Conservation (phyloP, 2,797 vertebrate genomes). For the Lepidocolaptes lacrymiger region DNA sequence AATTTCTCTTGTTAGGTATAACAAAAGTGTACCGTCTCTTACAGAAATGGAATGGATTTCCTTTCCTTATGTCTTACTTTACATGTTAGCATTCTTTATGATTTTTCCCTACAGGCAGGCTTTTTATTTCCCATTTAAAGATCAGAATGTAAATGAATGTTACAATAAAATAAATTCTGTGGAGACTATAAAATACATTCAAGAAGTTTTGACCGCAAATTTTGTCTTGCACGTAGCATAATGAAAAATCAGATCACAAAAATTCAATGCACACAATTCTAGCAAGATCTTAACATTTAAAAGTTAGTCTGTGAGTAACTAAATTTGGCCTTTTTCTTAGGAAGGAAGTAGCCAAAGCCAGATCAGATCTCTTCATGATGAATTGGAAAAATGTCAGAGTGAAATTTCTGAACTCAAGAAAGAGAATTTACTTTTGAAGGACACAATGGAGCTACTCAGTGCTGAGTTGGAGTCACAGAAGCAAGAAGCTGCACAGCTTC, state of each 20-base stretch:
- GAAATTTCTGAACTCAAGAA: constrained; percentile 82
- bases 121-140: not conserved
- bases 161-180: not conserved
- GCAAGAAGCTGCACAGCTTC: constrained; percentile 84
- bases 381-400: constrained; percentile 82
- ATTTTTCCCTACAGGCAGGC: not conserved
- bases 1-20: not conserved
- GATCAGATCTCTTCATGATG: constrained; percentile 81
- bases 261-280: not conserved
- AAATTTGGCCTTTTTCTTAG: constrained; percentile 54
- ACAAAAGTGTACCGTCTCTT: not conserved
- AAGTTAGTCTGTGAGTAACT: not conserved
- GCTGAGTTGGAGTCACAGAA: constrained; percentile 82
- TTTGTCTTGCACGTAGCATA: not conserved
- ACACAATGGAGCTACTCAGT: constrained; percentile 80
- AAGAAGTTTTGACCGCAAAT: not conserved
- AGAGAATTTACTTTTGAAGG: constrained; percentile 85
- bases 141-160: not conserved
- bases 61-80: not conserved
- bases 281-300: not conserved
- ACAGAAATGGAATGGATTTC: not conserved
- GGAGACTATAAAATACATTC: not conserved
- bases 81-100: not conserved
- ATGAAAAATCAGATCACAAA: not conserved
- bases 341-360: constrained; percentile 81